Conservation (phyloP, 1,140 invertebrate genomes). For the Dryas iulia region DNA sequence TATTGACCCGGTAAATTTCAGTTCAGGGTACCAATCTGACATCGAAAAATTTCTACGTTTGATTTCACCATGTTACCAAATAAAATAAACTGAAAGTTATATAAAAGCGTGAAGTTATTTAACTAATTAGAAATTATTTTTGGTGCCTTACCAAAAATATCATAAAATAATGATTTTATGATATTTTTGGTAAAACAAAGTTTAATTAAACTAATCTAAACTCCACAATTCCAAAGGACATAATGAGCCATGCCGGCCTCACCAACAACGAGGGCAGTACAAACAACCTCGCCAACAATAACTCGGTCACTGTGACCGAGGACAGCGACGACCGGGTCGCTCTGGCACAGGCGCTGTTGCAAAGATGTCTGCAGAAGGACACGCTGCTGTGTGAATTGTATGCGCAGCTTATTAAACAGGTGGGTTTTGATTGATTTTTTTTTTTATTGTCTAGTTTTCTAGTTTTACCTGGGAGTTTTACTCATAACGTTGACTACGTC, state of each 20-base stretch:
- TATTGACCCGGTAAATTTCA: too few species aligned
- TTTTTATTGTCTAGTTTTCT: background rate
- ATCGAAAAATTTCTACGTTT: too few species aligned
- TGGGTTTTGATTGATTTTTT: slow-evolving; percentile 13
- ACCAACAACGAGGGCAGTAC: slow-evolving; percentile 73
- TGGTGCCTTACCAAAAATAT: too few species aligned
- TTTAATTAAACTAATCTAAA: too few species aligned
- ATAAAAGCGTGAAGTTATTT: too few species aligned
- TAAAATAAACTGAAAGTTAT: too few species aligned
- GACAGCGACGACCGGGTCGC: slow-evolving; percentile 93
- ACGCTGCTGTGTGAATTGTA: slow-evolving; percentile 94
- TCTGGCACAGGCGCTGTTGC: slow-evolving; percentile 93
- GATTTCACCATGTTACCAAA: too few species aligned
- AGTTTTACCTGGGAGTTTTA: too few species aligned
- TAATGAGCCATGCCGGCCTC: slow-evolving; percentile 75
- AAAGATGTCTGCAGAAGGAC: slow-evolving; percentile 94
- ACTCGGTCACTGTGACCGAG: slow-evolving; percentile 73
- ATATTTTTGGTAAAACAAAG: background rate
- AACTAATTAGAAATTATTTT: too few species aligned
- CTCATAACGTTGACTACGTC: too few species aligned
- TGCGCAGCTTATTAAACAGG: slow-evolving; percentile 91
- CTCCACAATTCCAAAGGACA: slow-evolving; percentile 74
- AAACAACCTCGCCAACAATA: slow-evolving; percentile 65
- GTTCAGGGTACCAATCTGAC: too few species aligned
- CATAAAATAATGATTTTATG: too few species aligned